phyloP scores from a whole-genome alignment of 2,113 vertebrate species.

The Coreoperca whiteheadi region DNA sequence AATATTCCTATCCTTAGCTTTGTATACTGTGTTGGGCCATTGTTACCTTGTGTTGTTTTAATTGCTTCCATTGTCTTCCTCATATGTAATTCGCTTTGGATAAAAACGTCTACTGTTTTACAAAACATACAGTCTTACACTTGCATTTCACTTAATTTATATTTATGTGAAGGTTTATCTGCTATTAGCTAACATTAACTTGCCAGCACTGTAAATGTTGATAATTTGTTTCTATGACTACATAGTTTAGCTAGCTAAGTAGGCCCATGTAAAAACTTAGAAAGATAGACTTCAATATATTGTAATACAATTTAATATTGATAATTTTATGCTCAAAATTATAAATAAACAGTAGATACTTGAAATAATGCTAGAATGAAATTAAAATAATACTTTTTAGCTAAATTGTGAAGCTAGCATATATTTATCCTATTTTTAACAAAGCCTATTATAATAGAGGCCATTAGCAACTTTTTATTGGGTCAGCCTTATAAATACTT shows the following conservation, averaged over 20 bases:
- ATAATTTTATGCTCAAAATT: not conserved
- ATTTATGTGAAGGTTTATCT: not conserved
- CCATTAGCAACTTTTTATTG: not conserved
- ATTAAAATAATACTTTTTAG: too few species aligned
- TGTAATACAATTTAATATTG: not conserved
- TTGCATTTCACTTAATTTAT: not conserved
- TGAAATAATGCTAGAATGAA: too few species aligned
- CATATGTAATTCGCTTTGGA: too few species aligned
- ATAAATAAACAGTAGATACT: not conserved
- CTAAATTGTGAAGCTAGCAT: not conserved
- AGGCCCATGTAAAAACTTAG: too few species aligned
- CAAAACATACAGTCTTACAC: too few species aligned
- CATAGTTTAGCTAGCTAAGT: not conserved
- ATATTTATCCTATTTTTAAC: too few species aligned
- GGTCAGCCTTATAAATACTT: not conserved
- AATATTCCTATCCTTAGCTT: too few species aligned
- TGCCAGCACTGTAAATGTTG: not conserved
- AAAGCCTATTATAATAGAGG: too few species aligned
- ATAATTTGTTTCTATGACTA: not conserved
- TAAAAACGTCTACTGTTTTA: too few species aligned
- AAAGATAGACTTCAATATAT: not conserved
- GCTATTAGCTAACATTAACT: not conserved
- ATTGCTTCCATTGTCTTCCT: too few species aligned
- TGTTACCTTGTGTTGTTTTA: too few species aligned
- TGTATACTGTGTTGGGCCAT: too few species aligned